Conservation (phyloP, 1,140 invertebrate genomes). For the Tetranychus cinnabarinus region DNA sequence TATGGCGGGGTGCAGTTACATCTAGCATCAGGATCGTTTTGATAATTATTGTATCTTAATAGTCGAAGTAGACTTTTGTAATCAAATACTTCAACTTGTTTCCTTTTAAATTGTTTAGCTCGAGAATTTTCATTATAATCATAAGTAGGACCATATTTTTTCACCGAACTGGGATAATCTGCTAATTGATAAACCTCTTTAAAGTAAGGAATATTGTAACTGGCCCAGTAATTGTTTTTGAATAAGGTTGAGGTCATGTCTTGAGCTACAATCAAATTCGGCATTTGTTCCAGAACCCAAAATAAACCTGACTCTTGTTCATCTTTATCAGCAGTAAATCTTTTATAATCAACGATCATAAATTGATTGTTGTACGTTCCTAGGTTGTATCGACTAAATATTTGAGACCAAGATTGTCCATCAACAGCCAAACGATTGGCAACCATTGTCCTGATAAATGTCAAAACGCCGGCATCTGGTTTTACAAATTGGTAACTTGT, state of each 20-base stretch:
- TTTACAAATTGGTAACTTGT: slow-evolving; percentile 32
- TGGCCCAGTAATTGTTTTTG: slow-evolving; percentile 43
- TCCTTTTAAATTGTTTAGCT: slow-evolving; percentile 35
- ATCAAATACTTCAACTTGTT: slow-evolving; percentile 30
- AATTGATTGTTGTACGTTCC: slow-evolving; percentile 70
- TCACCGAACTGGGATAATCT: slow-evolving; percentile 28
- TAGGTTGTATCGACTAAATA: slow-evolving; percentile 38
- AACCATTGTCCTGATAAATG: slow-evolving; percentile 54
- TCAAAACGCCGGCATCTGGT: slow-evolving; percentile 35
- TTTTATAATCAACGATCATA: slow-evolving; percentile 49
- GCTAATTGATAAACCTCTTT: slow-evolving; percentile 32
- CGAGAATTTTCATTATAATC: slow-evolving; percentile 35
- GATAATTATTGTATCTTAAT: slow-evolving; percentile 50
- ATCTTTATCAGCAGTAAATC: slow-evolving; percentile 25
- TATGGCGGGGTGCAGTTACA: slow-evolving; percentile 47
- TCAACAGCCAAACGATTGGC: slow-evolving; percentile 53
- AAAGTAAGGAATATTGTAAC: slow-evolving; percentile 51
- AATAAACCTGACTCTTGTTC: slow-evolving; percentile 23
- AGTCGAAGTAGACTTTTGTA: slow-evolving; percentile 31
- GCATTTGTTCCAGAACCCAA: slow-evolving; percentile 59
- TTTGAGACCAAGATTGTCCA: slow-evolving; percentile 40
- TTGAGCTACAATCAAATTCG: slow-evolving; percentile 27
- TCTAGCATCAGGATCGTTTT: slow-evolving; percentile 36
- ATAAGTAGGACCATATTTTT: slow-evolving; percentile 41
- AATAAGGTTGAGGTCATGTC: slow-evolving; percentile 43